A percentile compares a stretch with the other conserved stretches of the same genome.
Conservation (phyloP, 37 sponge, comb jelly and placozoan species). For the Sycon ciliatum region DNA sequence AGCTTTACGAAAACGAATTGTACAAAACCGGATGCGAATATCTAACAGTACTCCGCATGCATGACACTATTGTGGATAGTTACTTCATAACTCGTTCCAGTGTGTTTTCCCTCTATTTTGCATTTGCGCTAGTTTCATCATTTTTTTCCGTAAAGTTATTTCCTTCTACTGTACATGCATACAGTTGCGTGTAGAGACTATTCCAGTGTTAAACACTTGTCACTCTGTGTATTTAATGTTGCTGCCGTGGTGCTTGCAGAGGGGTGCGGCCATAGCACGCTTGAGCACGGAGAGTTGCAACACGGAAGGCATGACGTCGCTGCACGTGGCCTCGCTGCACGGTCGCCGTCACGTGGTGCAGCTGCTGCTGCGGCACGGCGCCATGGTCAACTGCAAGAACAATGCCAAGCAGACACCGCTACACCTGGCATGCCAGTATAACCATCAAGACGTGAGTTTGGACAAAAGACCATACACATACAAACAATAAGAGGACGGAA, state of each 20-base stretch:
- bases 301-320: slow-evolving; percentile 42
- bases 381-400: slow-evolving; percentile 36
- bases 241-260: slow-evolving; percentile 20
- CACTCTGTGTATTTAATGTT: slow-evolving; percentile 13
- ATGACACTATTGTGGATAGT: too few species aligned
- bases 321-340: slow-evolving; percentile 62
- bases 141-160: too few species aligned
- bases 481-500: too few species aligned
- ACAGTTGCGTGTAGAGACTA: too few species aligned
- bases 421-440: slow-evolving; percentile 86
- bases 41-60: too few species aligned
- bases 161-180: too few species aligned
- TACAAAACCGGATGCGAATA: too few species aligned
- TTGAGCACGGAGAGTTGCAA: neutral
- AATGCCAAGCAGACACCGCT: slow-evolving; percentile 55
- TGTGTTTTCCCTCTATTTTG: too few species aligned
- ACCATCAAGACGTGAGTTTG: slow-evolving; percentile 70
- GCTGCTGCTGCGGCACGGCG: slow-evolving; percentile 50
- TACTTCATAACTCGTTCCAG: too few species aligned
- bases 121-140: too few species aligned
- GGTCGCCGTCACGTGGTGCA: slow-evolving; percentile 48
- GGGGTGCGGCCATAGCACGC: neutral
- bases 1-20: too few species aligned
- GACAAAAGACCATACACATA: too few species aligned
- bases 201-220: slow-evolving; percentile 15